phyloP scores from a whole-genome alignment of 2,888 invertebrate genomes.

The Myathropa florea region DNA sequence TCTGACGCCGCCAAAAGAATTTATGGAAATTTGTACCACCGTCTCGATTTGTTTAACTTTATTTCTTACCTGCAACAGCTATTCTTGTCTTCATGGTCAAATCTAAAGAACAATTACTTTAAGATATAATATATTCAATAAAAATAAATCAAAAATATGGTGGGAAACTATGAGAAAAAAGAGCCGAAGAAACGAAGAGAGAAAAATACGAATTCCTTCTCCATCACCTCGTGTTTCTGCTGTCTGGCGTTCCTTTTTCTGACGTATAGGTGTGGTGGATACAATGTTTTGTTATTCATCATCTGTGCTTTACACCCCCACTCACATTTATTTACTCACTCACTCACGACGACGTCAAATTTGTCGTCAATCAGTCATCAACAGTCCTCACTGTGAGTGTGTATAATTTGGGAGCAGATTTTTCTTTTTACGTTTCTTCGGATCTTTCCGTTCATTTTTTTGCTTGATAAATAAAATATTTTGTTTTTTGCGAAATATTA shows the following conservation, averaged over 20 bases:
- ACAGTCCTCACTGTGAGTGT: conserved; percentile 55
- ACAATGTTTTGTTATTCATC: conserved; percentile 65
- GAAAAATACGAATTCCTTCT: conserved; percentile 21
- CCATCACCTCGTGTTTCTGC: conserved; percentile 59
- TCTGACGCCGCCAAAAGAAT: background rate
- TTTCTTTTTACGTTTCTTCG: background rate
- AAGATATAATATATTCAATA: background rate
- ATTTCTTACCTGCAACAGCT: background rate
- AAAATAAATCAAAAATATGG: background rate
- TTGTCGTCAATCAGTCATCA: conserved; percentile 67
- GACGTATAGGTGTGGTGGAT: conserved; percentile 57
- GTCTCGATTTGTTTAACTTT: background rate
- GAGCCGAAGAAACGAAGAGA: background rate
- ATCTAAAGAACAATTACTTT: background rate
- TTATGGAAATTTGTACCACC: background rate
- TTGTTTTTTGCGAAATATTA: background rate
- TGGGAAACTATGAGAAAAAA: background rate
- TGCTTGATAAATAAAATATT: background rate
- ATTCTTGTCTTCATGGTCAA: background rate
- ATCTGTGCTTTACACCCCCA: conserved; percentile 56
- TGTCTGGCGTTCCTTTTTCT: conserved; percentile 20
- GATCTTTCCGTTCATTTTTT: background rate
- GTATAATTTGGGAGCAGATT: conserved; percentile 33
- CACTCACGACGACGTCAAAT: conserved; percentile 62
- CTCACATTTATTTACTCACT: conserved; percentile 55